phyloP scores from a whole-genome alignment of 2,797 vertebrate genomes.

The Acanthis flammea region DNA sequence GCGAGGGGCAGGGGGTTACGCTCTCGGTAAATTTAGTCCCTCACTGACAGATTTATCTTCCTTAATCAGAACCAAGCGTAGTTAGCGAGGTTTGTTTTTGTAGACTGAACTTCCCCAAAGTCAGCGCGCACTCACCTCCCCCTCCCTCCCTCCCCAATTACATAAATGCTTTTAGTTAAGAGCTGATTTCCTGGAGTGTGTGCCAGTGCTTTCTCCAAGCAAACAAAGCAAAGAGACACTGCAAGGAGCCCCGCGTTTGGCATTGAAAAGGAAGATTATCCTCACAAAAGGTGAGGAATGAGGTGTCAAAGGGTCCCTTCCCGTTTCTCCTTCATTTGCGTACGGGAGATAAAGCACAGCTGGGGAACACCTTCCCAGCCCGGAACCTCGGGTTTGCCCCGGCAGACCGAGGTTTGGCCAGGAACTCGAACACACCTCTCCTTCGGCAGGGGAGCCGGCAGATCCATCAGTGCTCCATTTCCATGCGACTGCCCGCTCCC shows the following conservation, averaged over 20 bases:
- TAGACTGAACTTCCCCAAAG: conserved; percentile 34
- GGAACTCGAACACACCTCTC: background rate
- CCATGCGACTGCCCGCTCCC: background rate
- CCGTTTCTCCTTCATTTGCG: background rate
- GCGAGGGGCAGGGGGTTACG: background rate
- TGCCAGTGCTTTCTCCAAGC: background rate
- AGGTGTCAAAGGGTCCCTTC: background rate
- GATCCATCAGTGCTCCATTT: background rate
- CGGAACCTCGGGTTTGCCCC: background rate
- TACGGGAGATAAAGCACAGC: background rate
- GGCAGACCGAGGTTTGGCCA: background rate
- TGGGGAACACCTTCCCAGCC: background rate
- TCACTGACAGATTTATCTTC: conserved; percentile 49
- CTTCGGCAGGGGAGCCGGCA: background rate
- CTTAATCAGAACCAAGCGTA: conserved; percentile 28
- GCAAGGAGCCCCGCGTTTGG: background rate
- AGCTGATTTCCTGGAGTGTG: background rate
- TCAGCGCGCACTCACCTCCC: background rate
- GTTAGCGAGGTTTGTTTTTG: conserved; percentile 35
- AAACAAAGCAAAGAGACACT: background rate
- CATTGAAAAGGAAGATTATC: background rate
- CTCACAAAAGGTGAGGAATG: background rate
- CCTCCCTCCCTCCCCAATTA: background rate
- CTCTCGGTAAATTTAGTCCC: conserved; percentile 37
- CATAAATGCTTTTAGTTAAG: background rate